These are phyloP conservation scores for Pseudorhombus dupliciocellatus DNA, from an alignment of 2,113 vertebrate genomes.

Conservation along the genomic window DNA sequence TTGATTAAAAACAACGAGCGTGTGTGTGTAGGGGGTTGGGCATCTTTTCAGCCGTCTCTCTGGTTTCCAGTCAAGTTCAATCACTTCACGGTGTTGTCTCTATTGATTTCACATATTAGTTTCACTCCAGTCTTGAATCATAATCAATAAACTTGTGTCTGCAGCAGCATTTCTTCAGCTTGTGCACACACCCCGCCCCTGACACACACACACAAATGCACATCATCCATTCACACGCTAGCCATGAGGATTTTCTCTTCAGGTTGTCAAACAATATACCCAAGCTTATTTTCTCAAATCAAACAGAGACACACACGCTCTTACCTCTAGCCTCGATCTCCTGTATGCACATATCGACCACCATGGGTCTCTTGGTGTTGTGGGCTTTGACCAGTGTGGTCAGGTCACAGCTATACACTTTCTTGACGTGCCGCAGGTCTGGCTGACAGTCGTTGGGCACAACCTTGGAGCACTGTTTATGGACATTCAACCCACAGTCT, in stretches of 20 bases:
- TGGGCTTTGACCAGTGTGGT: conserved; percentile 98
- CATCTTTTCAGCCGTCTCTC: too few relatives aligned
- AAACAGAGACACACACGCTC: conserved; percentile 19
- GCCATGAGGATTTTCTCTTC: too few relatives aligned
- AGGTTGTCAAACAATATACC: neutral
- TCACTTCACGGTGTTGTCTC: conserved; percentile 22
- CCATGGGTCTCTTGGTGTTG: conserved; percentile 95
- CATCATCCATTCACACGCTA: neutral
- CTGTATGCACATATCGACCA: conserved; percentile 99
- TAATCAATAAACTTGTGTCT: conserved; percentile 39
- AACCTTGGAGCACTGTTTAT: conserved; percentile 99
- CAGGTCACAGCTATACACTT: conserved; percentile 96
- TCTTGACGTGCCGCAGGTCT: conserved; percentile 86
- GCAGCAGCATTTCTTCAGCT: conserved; percentile 1
- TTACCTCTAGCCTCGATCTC: conserved; percentile 97
- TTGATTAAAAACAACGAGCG: too few relatives aligned
- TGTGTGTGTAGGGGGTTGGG: neutral
- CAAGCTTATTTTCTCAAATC: neutral
- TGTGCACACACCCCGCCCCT: neutral
- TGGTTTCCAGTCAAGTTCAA: conserved; percentile 34
- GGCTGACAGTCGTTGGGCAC: conserved; percentile 99
- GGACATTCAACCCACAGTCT: conserved; percentile 99
- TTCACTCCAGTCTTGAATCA: conserved; percentile 17
- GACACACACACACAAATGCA: neutral
- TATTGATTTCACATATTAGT: conserved; percentile 39